Evolutionary conservation across 1,140 invertebrate species (phyloP), one percentile per base, ranked within the genome.

Genomic region (Drosophila yakuba): DNA sequence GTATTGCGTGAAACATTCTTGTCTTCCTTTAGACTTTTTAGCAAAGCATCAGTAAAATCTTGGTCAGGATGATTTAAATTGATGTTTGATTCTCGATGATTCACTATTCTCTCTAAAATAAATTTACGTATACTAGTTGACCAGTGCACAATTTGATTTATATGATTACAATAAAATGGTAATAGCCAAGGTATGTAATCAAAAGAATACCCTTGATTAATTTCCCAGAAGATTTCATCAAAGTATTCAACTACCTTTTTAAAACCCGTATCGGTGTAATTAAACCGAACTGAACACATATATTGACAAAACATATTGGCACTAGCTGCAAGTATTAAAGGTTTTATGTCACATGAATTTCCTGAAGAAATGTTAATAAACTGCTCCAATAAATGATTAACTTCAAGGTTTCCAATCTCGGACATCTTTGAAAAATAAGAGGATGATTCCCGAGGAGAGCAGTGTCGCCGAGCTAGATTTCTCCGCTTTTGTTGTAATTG

Each of bases 151-250:
- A 97, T 93, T 69, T 95, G 95, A 0, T 94, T 93, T 93, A 96
- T 95, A 80, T 97, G 96, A 1, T 93, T 92, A 10, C 93, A 93
- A 86, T 97, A 96, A 43, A 97, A 94, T 0, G 96, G 96, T 58
- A 95, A 93, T 1, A 98, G 80, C 94, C 96, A 96, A 0, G 97
- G 97, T n/a, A 98, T 91, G 90, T 98, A 97, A 84, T 98, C 97
- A 0, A 97, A 95, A 0, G 96, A 95, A 86, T 97, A 97, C 0
- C 97, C 97, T 90, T 97, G 96, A 89, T 98, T 98, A 48, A 98
- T 96, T 89, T 98, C 97, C 94, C 95, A 97, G 93, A 98, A 98
- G 3, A 98, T 96, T 56, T 95, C 94, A 80, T 98, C 97, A 81
- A 97, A 98, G 74, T 95, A 95, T 20, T 93, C 81, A 0, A 97